These are phyloP conservation scores for Arctocebus calabarensis DNA, from an alignment of 2,797 vertebrate species.

Conservation along the genomic window DNA sequence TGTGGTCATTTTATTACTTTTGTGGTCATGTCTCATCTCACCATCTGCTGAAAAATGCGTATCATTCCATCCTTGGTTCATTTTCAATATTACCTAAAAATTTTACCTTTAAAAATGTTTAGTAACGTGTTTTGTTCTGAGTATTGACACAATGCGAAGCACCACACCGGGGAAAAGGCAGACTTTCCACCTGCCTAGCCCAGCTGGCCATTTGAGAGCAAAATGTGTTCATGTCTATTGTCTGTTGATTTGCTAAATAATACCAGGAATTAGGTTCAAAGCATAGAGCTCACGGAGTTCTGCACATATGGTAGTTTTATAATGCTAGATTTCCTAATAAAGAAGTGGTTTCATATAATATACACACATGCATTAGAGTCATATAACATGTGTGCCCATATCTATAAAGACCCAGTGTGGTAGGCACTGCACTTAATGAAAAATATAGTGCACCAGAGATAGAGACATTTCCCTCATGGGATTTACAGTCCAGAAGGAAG, in stretches of 20 bases:
- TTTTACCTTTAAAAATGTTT: neutral
- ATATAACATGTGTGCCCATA: neutral
- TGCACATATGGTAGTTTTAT: neutral
- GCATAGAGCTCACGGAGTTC: neutral
- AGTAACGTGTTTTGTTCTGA: neutral
- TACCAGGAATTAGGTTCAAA: neutral
- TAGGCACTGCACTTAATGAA: neutral
- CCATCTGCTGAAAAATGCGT: constrained; percentile 68
- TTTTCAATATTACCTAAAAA: constrained; percentile 69
- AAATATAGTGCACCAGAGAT: neutral
- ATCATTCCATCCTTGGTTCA: constrained; percentile 37
- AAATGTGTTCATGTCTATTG: neutral
- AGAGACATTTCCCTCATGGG: neutral
- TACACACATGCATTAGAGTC: neutral
- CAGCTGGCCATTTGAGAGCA: neutral
- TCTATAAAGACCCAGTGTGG: neutral
- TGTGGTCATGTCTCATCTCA: constrained; percentile 69
- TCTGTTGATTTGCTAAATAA: neutral
- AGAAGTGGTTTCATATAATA: neutral
- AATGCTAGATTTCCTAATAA: neutral
- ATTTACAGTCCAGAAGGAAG: neutral
- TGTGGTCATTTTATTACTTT: constrained; percentile 5
- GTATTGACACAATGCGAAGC: neutral
- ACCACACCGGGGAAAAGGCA: neutral
- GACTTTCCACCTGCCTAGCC: neutral